phyloP scores from a whole-genome alignment of 2,888 invertebrate genomes.

The Drosophila meridionalis region DNA sequence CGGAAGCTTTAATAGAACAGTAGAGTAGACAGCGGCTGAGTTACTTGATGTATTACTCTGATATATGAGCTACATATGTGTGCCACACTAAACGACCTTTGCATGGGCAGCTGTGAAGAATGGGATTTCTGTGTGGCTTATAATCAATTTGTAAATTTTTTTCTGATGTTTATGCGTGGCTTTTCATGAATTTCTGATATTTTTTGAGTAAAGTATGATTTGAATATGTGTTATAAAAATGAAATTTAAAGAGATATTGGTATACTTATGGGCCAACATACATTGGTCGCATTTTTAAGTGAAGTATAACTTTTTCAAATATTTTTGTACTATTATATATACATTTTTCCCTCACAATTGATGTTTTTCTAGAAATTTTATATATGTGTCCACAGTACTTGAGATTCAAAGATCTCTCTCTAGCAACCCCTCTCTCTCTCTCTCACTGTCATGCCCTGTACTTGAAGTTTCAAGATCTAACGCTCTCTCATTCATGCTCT shows the following conservation, averaged over 20 bases:
- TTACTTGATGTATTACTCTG: slow-evolving; percentile 3
- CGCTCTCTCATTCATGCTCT: too few species aligned
- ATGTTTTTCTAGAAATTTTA: background rate
- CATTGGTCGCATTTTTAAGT: too few species aligned
- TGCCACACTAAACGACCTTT: background rate
- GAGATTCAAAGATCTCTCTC: background rate
- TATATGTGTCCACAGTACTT: background rate
- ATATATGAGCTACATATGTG: background rate
- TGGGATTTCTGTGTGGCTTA: background rate
- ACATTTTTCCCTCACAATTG: background rate
- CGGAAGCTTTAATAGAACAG: slow-evolving; percentile 42
- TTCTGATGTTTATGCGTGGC: background rate
- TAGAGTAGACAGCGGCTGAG: slow-evolving; percentile 7
- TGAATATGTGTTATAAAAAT: background rate
- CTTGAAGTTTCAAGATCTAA: too few species aligned
- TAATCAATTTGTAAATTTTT: background rate
- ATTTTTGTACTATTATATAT: too few species aligned
- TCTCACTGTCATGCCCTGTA: too few species aligned
- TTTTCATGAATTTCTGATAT: background rate
- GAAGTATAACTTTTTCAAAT: too few species aligned
- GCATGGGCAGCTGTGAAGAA: background rate
- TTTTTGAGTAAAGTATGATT: background rate
- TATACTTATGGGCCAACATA: too few species aligned
- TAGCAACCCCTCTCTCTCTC: background rate
- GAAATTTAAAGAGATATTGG: background rate